phyloP scores from a whole-genome alignment of 2,888 invertebrate species.

The Lissonota sp. region DNA sequence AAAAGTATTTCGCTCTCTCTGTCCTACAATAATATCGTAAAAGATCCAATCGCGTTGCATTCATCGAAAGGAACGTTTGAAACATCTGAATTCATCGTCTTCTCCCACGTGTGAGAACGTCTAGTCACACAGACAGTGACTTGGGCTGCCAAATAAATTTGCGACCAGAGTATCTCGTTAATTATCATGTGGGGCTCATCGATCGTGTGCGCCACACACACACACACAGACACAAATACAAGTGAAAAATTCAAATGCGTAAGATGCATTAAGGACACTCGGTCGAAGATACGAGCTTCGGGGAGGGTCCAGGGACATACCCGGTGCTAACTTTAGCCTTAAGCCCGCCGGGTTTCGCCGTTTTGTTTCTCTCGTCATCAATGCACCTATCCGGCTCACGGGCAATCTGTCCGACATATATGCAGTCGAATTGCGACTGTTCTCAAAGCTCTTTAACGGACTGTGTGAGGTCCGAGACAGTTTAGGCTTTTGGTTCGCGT shows the following conservation, averaged over 20 bases:
- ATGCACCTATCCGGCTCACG: conserved; percentile 46
- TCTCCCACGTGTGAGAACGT: too few species aligned
- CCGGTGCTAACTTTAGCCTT: conserved; percentile 81
- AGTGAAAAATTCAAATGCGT: conserved; percentile 5
- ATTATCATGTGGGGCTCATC: conserved; percentile 75
- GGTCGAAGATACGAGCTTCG: conserved; percentile 74
- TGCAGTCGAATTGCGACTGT: conserved; percentile 54
- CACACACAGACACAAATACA: not conserved
- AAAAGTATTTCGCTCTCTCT: conserved; percentile 11
- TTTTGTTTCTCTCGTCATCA: conserved; percentile 62
- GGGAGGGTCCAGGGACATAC: conserved; percentile 80
- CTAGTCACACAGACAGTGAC: conserved; percentile 15
- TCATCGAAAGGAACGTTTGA: not conserved
- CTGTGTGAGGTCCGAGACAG: conserved; percentile 27
- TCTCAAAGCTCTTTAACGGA: conserved; percentile 44
- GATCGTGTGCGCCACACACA: conserved; percentile 71
- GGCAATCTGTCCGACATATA: conserved; percentile 69
- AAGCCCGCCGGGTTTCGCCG: conserved; percentile 71
- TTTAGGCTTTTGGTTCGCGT: conserved; percentile 17
- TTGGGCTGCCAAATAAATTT: conserved; percentile 54
- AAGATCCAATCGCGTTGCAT: conserved; percentile 1
- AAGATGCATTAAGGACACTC: conserved; percentile 65
- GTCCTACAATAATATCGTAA: not conserved
- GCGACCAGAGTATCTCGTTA: conserved; percentile 64
- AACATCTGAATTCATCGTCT: too few species aligned